Base-by-base conservation (phyloP, 2,888 invertebrate genomes). In the Glaucopsyche alexis region DNA sequence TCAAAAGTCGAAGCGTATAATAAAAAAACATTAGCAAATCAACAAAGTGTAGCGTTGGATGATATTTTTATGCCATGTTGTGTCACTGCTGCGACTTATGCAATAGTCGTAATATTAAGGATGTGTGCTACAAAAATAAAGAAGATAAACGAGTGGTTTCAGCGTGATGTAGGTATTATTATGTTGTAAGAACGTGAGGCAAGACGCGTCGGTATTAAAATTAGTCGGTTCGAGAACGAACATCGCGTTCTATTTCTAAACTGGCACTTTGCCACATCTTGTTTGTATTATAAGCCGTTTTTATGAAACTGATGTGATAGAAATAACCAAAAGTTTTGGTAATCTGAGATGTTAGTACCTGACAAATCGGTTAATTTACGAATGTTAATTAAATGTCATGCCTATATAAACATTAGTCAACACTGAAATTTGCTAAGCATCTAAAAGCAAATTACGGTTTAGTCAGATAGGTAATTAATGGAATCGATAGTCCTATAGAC, bases 211-310 rank as follows among this genome's bases (percentile, higher is more conserved):
- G 84, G 86, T 88, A 89, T 90, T 90, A 89, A 91, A 92, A 90
- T 93, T 89, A 92, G 92, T 89, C 83, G 85, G 85, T 87, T 88
- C 87, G 89, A 87, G 89, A 91, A 86, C 88, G 84, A 85, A 86
- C 90, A 86, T 85, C 86, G 85, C 82, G 87, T 85, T 87, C 92
- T 93, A 93, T 93, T 93, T 92, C 85, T 78, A 84, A 74, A 75
- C 85, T 93, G 93, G 93, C 93, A 87, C 76, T 79, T 78, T 89
- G 93, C 93, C 93, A 93, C 87, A 87, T 86, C 87, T 90, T 89
- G 93, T 93, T 93, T 92, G 92, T 93, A 93, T 91, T 93, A 92
- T 93, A 93, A 92, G 90, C 90, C 88, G 92, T 93, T 93, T 93
- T 93, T 93, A 93, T 93, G 93, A 93, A 93, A 93, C 90, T 88